Conservation (phyloP, 2,888 invertebrate genomes). For the Orchesellides sinensis region DNA sequence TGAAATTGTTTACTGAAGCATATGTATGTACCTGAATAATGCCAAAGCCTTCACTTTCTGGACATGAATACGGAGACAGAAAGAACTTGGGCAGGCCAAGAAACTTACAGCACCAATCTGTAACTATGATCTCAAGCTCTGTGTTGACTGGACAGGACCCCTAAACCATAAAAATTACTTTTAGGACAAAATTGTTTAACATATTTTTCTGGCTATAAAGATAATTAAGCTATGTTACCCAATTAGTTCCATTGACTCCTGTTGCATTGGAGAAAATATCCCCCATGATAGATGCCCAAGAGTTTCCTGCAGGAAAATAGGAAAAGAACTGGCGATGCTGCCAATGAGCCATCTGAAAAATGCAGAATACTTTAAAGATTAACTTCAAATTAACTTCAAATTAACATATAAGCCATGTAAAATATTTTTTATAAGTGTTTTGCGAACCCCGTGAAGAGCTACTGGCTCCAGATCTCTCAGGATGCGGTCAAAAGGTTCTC, state of each 20-base stretch:
- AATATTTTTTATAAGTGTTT: too few species aligned
- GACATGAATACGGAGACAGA: conserved; percentile 56
- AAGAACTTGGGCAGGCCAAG: conserved; percentile 67
- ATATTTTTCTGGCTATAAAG: neutral
- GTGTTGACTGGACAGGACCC: conserved; percentile 66
- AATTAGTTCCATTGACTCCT: conserved; percentile 98
- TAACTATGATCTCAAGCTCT: conserved; percentile 67
- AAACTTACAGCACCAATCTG: conserved; percentile 68
- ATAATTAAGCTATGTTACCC: conserved; percentile 81
- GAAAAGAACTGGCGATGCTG: conserved; percentile 99
- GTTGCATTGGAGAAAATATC: conserved; percentile 98
- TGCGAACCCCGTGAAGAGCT: conserved; percentile 91
- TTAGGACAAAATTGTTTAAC: too few species aligned
- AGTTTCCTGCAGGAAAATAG: conserved; percentile 98
- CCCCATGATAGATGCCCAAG: conserved; percentile 96
- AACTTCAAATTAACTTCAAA: too few species aligned
- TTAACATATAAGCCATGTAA: too few species aligned
- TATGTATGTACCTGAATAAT: conserved; percentile 64
- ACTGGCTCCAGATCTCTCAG: conserved; percentile 93
- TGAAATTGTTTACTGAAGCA: too few species aligned
- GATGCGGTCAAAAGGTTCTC: conserved; percentile 91
- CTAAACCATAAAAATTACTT: too few species aligned
- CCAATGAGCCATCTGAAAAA: conserved; percentile 92
- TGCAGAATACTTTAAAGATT: too few species aligned
- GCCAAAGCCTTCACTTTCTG: conserved; percentile 66